Percentiles rank a stretch among this genome's conserved stretches.
These are phyloP conservation scores for Oenanthe oenanthe DNA, from an alignment of 2,113 vertebrate species.

Conservation along the genomic window DNA sequence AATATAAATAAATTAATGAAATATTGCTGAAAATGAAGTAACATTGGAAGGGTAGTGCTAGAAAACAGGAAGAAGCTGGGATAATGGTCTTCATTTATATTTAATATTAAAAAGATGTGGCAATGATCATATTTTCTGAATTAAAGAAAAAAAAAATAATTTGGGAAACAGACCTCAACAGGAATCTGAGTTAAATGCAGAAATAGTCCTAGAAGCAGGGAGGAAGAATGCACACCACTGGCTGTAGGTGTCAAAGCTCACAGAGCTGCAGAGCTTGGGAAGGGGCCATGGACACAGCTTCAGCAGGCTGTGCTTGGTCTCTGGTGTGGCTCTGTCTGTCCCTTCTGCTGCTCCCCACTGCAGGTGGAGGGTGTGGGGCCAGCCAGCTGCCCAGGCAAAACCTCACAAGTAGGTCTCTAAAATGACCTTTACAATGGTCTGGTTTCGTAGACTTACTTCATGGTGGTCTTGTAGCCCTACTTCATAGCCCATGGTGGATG, in stretches of 20 bases:
- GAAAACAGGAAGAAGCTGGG: background rate
- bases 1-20: background rate
- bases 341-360: background rate
- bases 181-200: background rate
- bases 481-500: background rate
- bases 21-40: background rate
- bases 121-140: background rate
- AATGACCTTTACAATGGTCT: background rate
- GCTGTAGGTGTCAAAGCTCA: background rate
- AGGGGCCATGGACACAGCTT: background rate
- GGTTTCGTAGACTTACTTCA: background rate
- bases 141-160: background rate
- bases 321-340: background rate
- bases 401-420: background rate
- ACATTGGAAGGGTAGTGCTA: background rate
- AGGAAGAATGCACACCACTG: background rate
- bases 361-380: background rate
- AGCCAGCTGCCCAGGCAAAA: background rate
- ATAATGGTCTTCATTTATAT: background rate
- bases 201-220: background rate
- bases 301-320: accelerated
- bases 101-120: background rate
- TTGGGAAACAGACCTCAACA: background rate
- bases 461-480: background rate
- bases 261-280: background rate